Conservation (phyloP, 35 echinoderm and acorn worm species). For the Hemicentrotus pulcherrimus region DNA sequence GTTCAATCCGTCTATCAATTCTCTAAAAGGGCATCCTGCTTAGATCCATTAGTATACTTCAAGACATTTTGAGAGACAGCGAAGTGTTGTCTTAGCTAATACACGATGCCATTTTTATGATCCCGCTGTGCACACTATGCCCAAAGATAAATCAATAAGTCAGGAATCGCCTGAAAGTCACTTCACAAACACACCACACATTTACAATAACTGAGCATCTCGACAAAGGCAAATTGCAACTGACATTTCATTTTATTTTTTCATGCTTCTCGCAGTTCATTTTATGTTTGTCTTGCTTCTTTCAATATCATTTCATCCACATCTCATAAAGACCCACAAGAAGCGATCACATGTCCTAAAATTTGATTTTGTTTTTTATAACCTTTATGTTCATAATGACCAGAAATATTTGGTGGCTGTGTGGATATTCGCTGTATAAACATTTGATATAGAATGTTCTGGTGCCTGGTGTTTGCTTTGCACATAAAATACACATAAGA, state of each 20-base stretch:
- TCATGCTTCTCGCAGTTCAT: background rate
- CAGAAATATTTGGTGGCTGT: background rate
- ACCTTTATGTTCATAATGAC: background rate
- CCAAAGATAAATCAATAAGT: constrained; percentile 2
- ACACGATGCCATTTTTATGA: background rate
- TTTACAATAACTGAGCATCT: background rate
- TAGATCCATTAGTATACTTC: background rate
- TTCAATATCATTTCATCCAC: background rate
- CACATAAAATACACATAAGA: background rate
- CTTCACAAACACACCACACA: background rate
- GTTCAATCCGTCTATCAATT: background rate
- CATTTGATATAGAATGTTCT: background rate
- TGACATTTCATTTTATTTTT: background rate
- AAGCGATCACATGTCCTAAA: background rate
- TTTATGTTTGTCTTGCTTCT: background rate
- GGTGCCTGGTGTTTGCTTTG: background rate
- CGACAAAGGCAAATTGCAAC: background rate
- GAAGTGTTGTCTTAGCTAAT: background rate
- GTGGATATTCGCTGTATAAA: background rate
- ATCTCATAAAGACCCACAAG: background rate
- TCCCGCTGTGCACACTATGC: background rate
- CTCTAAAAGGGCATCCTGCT: background rate
- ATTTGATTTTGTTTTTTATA: too few relatives aligned
- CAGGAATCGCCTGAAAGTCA: background rate
- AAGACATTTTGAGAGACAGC: background rate